These are phyloP conservation scores for Phataginus tricuspis DNA, from an alignment of 2,797 vertebrate species.

Conservation along the genomic window DNA sequence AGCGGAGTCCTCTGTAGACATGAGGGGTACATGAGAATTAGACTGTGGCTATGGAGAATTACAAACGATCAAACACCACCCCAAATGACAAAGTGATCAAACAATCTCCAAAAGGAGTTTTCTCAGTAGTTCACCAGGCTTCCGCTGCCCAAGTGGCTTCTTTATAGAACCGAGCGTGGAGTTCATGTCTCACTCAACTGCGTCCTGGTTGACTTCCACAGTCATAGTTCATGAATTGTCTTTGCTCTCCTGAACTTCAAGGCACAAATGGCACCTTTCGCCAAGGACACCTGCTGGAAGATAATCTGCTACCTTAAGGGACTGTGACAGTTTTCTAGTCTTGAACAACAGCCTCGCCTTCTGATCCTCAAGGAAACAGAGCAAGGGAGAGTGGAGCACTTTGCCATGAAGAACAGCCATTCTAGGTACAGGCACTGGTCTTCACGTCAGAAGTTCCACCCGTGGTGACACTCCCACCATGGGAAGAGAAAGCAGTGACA, in stretches of 20 bases:
- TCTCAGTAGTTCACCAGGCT: background rate
- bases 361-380: background rate
- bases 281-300: background rate
- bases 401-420: background rate
- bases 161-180: background rate
- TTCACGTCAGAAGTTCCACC: background rate
- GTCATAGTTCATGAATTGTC: background rate
- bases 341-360: background rate
- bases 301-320: background rate
- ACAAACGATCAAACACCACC: background rate
- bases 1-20: background rate
- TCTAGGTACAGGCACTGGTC: background rate
- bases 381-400: background rate
- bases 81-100: background rate
- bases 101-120: background rate
- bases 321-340: background rate
- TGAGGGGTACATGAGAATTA: background rate
- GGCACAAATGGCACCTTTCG: background rate
- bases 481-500: background rate
- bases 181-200: background rate
- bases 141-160: background rate
- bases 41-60: background rate
- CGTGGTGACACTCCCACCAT: fast-evolving
- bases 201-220: background rate
- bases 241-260: background rate